Conservation (phyloP, 1,140 invertebrate species). For the Lucilia cuprina region DNA sequence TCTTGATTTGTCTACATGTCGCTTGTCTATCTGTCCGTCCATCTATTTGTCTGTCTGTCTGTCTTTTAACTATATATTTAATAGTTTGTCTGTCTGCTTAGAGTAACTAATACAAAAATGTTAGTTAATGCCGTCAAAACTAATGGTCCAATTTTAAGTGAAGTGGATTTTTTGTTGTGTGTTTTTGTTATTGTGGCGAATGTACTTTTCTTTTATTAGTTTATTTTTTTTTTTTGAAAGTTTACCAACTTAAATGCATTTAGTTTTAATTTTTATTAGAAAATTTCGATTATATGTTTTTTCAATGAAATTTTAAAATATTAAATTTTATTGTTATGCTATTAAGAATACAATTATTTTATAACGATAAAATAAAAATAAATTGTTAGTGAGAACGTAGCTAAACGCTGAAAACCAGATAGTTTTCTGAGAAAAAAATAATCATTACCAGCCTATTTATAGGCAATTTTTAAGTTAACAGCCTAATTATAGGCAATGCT, state of each 20-base stretch:
- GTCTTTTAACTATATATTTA: neutral
- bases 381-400: no score
- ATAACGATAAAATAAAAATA: no score
- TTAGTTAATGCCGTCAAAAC: conserved; percentile 61
- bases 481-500: no score
- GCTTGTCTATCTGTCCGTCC: neutral
- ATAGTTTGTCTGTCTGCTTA: neutral
- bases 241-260: neutral
- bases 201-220: neutral
- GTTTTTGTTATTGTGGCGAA: neutral
- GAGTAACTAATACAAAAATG: neutral
- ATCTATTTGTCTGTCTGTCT: neutral
- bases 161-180: conserved; percentile 41
- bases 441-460: no score
- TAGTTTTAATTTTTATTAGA: neutral
- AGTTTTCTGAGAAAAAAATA: no score
- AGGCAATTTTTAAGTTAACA: no score
- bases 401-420: no score
- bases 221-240: neutral
- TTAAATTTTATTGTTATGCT: no score
- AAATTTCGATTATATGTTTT: neutral
- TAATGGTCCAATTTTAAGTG: conserved; percentile 61
- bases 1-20: conserved; percentile 6
- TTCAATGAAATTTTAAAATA: no score
- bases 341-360: no score